Conservation (phyloP, 37 sponge, comb jelly and placozoan genomes). For the Trichoplax adhaerens region DNA sequence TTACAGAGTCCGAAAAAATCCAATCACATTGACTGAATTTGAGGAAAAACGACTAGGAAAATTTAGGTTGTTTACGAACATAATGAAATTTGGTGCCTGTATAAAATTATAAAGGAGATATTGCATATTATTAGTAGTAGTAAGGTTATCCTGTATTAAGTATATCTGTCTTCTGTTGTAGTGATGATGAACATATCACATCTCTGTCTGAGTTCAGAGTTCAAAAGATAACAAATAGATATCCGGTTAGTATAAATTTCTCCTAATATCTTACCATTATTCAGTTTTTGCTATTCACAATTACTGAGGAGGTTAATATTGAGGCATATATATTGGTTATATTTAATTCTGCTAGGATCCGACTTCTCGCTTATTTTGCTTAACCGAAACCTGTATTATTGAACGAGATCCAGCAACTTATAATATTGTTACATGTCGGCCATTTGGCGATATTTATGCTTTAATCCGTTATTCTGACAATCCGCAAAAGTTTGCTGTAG, state of each 20-base stretch:
- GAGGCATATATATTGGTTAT: neutral
- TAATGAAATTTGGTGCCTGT: no score
- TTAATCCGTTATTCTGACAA: conserved; percentile 76
- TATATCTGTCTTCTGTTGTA: conserved; percentile 4
- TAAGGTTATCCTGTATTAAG: neutral
- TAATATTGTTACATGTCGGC: conserved; percentile 59
- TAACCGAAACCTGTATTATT: conserved; percentile 87
- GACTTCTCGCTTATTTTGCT: conserved; percentile 57
- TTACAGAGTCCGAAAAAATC: conserved; percentile 36
- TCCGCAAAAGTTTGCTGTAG: conserved; percentile 89
- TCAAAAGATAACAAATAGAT: conserved; percentile 45
- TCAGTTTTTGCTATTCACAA: no score
- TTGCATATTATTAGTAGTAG: no score
- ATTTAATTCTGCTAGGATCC: conserved; percentile 44
- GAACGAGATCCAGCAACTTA: conserved; percentile 96
- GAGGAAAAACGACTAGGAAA: conserved; percentile 44
- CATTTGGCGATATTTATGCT: conserved; percentile 75
- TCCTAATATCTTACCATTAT: neutral
- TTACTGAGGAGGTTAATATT: no score
- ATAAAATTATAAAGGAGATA: no score
- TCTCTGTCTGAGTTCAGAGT: conserved; percentile 90
- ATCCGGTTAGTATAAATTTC: conserved; percentile 28
- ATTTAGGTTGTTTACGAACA: conserved; percentile 22
- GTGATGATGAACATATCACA: conserved; percentile 88
- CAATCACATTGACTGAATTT: conserved; percentile 33